These are phyloP conservation scores for Microcaecilia unicolor DNA, from an alignment of 2,797 vertebrate species.

Conservation along the genomic window DNA sequence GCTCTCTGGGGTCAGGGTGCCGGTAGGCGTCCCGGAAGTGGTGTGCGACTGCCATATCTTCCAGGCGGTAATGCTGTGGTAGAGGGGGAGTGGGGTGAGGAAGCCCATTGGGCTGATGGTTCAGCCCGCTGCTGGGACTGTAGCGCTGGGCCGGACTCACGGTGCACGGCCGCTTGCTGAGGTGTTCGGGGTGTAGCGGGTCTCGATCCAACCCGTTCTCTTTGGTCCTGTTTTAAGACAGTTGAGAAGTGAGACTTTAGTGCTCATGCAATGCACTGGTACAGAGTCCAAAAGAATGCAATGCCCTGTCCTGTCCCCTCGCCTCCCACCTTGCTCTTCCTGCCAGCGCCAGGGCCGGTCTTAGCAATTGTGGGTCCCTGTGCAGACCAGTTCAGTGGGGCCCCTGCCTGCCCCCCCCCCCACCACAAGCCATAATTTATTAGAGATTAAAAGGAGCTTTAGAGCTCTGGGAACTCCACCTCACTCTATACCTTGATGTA, in stretches of 20 bases:
- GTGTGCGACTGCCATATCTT: slow-evolving; percentile 91
- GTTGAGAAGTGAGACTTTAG: not conserved
- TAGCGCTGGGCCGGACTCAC: slow-evolving; percentile 88
- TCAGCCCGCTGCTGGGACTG: slow-evolving; percentile 80
- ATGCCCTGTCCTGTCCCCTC: too few relatives aligned
- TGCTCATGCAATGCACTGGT: too few relatives aligned
- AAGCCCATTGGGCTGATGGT: slow-evolving; percentile 72
- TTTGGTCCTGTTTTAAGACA: slow-evolving; percentile 86
- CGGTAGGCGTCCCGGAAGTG: slow-evolving; percentile 86
- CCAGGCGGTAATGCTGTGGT: slow-evolving; percentile 84
- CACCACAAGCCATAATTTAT: too few relatives aligned
- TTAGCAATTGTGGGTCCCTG: too few relatives aligned
- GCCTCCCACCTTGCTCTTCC: too few relatives aligned
- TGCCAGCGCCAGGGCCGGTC: too few relatives aligned
- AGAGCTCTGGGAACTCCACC: too few relatives aligned
- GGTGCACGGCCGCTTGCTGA: slow-evolving; percentile 87
- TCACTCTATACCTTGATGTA: too few relatives aligned
- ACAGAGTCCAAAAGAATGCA: too few relatives aligned
- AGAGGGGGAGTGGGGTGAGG: slow-evolving; percentile 58
- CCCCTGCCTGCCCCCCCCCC: too few relatives aligned
- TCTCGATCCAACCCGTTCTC: slow-evolving; percentile 82
- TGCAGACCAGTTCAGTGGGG: too few relatives aligned
- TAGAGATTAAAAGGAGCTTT: too few relatives aligned
- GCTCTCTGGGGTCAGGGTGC: slow-evolving; percentile 73
- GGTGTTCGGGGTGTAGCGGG: slow-evolving; percentile 71